Percentiles rank a stretch among this genome's conserved stretches.
Evolutionary conservation across 2,888 invertebrate species (phyloP).

Genomic region (Sarcophaga rosellei): DNA sequence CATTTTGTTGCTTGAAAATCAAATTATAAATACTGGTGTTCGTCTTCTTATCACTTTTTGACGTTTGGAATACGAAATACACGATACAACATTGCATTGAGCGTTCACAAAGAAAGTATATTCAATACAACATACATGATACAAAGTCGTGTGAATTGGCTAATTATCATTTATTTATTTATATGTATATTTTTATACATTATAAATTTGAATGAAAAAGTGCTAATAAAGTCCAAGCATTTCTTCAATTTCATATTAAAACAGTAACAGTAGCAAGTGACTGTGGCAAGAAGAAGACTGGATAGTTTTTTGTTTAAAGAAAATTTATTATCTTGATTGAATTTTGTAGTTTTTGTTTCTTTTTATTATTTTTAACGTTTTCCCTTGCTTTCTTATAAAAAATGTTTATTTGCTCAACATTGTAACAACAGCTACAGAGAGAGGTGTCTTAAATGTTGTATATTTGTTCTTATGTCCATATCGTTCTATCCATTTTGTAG

Average conservation of each 20-base stretch:
- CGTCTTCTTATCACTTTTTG: too few species aligned
- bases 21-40: too few species aligned
- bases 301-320: background rate
- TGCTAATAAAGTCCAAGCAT: background rate
- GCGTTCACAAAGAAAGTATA: too few species aligned
- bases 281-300: background rate
- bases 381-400: background rate
- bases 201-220: background rate
- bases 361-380: background rate
- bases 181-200: too few species aligned
- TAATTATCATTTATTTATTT: too few species aligned
- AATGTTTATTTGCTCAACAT: background rate
- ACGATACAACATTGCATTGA: too few species aligned
- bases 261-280: background rate
- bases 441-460: background rate
- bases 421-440: background rate
- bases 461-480: background rate
- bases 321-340: background rate
- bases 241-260: background rate
- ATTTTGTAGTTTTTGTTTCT: background rate
- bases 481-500: too few species aligned
- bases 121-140: too few species aligned
- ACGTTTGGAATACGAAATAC: too few species aligned
- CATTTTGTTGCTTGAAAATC: too few species aligned
- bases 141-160: too few species aligned